phyloP scores from a whole-genome alignment of 2,888 invertebrate species.

The Cordilura impudica region DNA sequence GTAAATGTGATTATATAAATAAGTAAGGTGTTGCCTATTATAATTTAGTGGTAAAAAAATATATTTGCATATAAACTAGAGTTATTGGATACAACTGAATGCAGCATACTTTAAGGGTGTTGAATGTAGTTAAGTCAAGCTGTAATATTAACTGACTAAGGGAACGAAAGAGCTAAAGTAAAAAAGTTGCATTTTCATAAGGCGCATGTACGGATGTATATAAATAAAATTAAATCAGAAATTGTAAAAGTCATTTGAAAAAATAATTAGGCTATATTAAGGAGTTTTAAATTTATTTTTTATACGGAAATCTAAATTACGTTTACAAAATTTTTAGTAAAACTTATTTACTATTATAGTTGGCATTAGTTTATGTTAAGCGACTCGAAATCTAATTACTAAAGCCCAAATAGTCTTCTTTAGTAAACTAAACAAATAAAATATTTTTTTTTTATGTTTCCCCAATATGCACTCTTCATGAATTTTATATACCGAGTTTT shows the following conservation, averaged over 20 bases:
- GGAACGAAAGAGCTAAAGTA: conserved; percentile 1
- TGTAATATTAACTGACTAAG: background rate
- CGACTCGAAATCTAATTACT: too few relatives aligned
- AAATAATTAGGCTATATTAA: too few relatives aligned
- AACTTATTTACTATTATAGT: too few relatives aligned
- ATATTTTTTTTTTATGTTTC: too few relatives aligned
- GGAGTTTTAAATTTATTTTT: too few relatives aligned
- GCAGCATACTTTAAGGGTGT: conserved; percentile 39
- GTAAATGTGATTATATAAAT: background rate
- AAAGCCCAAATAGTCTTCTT: too few relatives aligned
- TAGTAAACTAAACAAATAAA: too few relatives aligned
- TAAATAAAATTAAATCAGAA: too few relatives aligned
- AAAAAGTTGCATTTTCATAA: background rate
- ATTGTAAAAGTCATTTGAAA: too few relatives aligned
- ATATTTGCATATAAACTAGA: conserved; percentile 28
- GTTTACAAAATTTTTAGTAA: too few relatives aligned
- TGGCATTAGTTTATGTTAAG: too few relatives aligned
- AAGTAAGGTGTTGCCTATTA: conserved; percentile 37
- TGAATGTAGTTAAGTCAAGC: conserved; percentile 25
- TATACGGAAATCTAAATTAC: too few relatives aligned
- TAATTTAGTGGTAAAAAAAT: conserved; percentile 23
- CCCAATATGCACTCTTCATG: background rate
- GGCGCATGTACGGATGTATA: conserved; percentile 39
- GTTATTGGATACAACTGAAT: conserved; percentile 28
- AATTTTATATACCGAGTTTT: background rate